Evolutionary conservation across 2,888 invertebrate genomes (phyloP).

Genomic region (Campoplex capitator): DNA sequence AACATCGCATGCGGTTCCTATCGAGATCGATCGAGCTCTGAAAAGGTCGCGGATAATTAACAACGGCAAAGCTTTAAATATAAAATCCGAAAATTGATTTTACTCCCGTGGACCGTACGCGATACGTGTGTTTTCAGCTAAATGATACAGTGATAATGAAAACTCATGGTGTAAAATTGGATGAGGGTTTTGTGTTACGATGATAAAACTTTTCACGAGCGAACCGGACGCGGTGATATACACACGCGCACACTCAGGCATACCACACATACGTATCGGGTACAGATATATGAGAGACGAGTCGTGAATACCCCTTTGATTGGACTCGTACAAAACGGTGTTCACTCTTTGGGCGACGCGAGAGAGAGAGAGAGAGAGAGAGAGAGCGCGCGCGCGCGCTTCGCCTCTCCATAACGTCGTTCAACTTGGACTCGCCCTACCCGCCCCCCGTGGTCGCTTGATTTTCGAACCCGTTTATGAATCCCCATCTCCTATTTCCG

Average conservation of each 20-base stretch:
- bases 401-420: slow-evolving; percentile 50
- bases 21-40: background rate
- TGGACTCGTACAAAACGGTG: slow-evolving; percentile 58
- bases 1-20: background rate
- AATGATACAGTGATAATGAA: background rate
- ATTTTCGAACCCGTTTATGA: slow-evolving; percentile 62
- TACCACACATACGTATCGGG: background rate
- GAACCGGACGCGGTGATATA: slow-evolving; percentile 32
- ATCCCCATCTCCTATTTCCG: slow-evolving; percentile 25
- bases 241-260: background rate
- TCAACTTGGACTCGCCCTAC: slow-evolving; percentile 49
- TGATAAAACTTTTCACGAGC: slow-evolving; percentile 52
- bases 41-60: background rate
- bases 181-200: slow-evolving; percentile 36
- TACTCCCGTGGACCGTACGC: background rate
- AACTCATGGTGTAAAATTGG: slow-evolving; percentile 6
- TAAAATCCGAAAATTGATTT: background rate
- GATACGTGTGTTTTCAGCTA: background rate
- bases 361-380: no score
- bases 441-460: slow-evolving; percentile 14
- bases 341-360: slow-evolving; percentile 3
- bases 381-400: background rate
- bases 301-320: slow-evolving; percentile 69
- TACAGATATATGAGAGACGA: background rate
- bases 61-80: background rate